Base-by-base conservation (phyloP, 2,113 vertebrate genomes). In the Nycticebus coucang region DNA sequence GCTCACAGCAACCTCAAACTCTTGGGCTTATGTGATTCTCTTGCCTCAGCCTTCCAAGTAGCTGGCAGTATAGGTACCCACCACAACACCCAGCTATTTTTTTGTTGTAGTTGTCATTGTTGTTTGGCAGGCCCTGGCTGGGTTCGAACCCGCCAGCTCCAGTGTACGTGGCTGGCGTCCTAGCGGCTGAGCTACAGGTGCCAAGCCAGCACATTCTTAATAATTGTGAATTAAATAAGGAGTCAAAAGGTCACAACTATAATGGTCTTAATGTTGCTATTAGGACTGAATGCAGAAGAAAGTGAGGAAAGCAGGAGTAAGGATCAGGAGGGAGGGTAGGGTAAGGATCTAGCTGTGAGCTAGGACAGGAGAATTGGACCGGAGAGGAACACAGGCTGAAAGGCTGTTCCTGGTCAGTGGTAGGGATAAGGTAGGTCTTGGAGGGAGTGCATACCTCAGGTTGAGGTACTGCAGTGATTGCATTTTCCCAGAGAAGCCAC, bases 391-490 rank as follows among this genome's bases (percentile, higher is more conserved):
- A 15, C 28, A 82, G 26, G 62, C 53, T 84, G 81, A 57, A 60
- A 82, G 84, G 79, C 69, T 74, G 22, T 50, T 79, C 55, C 81
- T 59, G 45, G n/a, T 69, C 45, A 66, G 15, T 59, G 45, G 4
- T 0, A 41, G n/a, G 33, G 37, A 14, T 50, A 60, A 90, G 50
- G 26, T 10, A 53, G 69, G 62, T 11, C 59, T 88, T 18, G 33
- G 74, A 22, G 10, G 2, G 22, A 53, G 18, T 15, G 9, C 96
- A 3, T 94, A 99, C 99, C 99, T 97, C 87, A 99, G 45, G 85
- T 99, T 99, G 80, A 99, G 98, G 97, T 99, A 99, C 92, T 99
- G 99, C 72, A 99, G 98, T 77, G 98, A 98, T 88, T 98, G 99
- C 99, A 99, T 98, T 71, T 96, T 98, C 8, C 95, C 66, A 28